Conservation (phyloP, 2,888 invertebrate genomes). For the Eugnorisma glareosa region DNA sequence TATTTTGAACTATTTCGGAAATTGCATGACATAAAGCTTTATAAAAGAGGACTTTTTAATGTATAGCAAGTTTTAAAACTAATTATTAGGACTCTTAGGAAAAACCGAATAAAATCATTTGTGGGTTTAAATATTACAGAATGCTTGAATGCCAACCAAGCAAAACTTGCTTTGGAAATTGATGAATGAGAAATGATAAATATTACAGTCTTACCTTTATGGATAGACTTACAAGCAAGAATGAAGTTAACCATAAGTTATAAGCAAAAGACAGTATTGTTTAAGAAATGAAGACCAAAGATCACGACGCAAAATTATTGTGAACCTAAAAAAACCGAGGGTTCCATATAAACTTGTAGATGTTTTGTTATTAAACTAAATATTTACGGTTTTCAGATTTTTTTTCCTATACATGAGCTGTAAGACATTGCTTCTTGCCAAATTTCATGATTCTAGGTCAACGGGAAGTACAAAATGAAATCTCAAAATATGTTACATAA, state of each 20-base stretch:
- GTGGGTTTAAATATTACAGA: too few relatives aligned
- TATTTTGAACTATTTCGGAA: neutral
- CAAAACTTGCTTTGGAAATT: neutral
- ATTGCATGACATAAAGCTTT: neutral
- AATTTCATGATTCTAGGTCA: too few relatives aligned
- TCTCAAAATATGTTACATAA: too few relatives aligned
- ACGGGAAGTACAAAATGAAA: too few relatives aligned
- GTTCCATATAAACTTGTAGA: too few relatives aligned
- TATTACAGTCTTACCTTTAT: neutral
- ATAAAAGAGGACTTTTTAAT: neutral
- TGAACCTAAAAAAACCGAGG: neutral
- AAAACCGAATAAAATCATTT: too few relatives aligned
- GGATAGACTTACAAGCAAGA: too few relatives aligned
- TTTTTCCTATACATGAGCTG: too few relatives aligned
- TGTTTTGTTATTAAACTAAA: too few relatives aligned
- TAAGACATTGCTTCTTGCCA: too few relatives aligned
- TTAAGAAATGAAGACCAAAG: neutral
- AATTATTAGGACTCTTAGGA: neutral
- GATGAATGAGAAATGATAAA: too few relatives aligned
- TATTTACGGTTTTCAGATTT: too few relatives aligned
- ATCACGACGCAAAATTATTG: neutral
- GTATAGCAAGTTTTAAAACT: neutral
- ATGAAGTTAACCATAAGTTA: neutral
- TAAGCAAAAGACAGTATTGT: neutral
- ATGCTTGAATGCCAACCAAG: neutral